Conservation (phyloP, 2,888 invertebrate species). For the Dorcus hopei region DNA sequence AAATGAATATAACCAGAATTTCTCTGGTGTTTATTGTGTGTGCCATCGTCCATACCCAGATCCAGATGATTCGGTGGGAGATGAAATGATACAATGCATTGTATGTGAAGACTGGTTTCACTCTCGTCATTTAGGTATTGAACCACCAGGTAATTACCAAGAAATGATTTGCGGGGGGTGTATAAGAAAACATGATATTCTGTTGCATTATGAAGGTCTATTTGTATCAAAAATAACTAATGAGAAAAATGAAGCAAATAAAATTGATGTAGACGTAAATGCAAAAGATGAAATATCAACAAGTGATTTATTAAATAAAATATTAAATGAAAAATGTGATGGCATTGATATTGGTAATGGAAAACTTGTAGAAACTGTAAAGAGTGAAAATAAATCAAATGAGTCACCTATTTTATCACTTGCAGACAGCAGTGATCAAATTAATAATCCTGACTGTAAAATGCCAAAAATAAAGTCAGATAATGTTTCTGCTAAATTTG, state of each 20-base stretch:
- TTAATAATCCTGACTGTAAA: conserved; percentile 32
- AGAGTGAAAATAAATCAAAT: not conserved
- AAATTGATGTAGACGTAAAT: conserved; percentile 22
- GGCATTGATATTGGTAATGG: conserved; percentile 8
- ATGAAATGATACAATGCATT: conserved; percentile 95
- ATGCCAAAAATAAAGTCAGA: conserved; percentile 48
- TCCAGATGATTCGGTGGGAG: conserved; percentile 74
- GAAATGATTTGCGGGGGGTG: conserved; percentile 84
- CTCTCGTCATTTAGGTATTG: conserved; percentile 66
- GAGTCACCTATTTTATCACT: too few relatives aligned
- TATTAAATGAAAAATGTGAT: conserved; percentile 1
- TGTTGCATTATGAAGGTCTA: conserved; percentile 65
- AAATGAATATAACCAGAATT: conserved; percentile 92
- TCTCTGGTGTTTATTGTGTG: conserved; percentile 85
- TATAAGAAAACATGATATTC: conserved; percentile 71
- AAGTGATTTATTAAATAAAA: not conserved
- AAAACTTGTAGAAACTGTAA: conserved; percentile 5
- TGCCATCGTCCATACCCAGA: conserved; percentile 95
- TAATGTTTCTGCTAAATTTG: conserved; percentile 63
- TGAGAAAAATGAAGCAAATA: conserved; percentile 11
- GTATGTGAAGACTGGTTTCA: conserved; percentile 99
- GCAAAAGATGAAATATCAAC: conserved; percentile 10
- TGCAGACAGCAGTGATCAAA: too few relatives aligned
- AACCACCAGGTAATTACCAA: conserved; percentile 59
- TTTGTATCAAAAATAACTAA: conserved; percentile 32